Conservation (phyloP, 2,888 invertebrate species). For the Aromia moschata region DNA sequence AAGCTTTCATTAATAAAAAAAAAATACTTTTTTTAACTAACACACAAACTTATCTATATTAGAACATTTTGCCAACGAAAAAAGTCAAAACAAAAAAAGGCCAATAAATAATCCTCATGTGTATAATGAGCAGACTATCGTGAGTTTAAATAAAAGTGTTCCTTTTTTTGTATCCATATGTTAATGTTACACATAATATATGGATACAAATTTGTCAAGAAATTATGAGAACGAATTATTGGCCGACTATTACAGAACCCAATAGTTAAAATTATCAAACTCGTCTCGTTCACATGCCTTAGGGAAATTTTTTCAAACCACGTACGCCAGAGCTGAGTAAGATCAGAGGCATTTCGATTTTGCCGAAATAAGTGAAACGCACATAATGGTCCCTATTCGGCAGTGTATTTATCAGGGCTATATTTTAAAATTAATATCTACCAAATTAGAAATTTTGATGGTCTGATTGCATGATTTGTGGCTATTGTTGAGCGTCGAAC, state of each 20-base stretch:
- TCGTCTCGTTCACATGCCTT: constrained; percentile 14
- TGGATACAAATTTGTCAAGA: background rate
- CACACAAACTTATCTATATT: no score
- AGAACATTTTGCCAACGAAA: no score
- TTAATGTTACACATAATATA: no score
- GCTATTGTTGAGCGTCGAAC: constrained; percentile 27
- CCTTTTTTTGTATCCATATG: background rate
- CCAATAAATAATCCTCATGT: no score
- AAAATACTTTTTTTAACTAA: no score
- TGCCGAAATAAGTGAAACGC: constrained; percentile 33
- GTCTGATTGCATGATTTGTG: constrained; percentile 39
- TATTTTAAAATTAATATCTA: constrained; percentile 37
- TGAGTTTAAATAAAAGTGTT: no score
- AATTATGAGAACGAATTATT: background rate
- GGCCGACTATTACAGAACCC: constrained; percentile 1
- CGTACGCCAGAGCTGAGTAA: background rate
- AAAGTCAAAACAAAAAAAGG: no score
- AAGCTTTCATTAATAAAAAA: no score
- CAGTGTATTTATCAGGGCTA: constrained; percentile 26
- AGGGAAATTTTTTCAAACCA: constrained; percentile 6
- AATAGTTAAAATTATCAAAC: constrained; percentile 9
- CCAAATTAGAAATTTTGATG: constrained; percentile 34
- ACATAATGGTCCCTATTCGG: constrained; percentile 23
- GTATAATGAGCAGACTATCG: no score
- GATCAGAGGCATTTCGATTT: constrained; percentile 28